A percentile compares a stretch with the other conserved stretches of the same genome.
phyloP scores from a whole-genome alignment of 2,113 vertebrate species.

The Cricetomys ansorgei region DNA sequence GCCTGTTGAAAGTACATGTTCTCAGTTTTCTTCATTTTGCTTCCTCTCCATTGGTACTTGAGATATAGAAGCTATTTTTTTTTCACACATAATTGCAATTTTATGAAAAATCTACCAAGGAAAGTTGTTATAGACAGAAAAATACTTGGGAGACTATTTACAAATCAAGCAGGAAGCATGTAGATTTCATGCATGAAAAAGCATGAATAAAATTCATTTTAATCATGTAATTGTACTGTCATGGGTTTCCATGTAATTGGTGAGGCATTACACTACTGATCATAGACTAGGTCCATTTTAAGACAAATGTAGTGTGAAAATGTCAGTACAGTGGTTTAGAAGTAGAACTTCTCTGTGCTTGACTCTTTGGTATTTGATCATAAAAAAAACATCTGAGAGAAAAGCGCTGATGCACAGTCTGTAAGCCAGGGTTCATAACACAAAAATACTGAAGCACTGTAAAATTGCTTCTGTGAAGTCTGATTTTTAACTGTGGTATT shows the following conservation, averaged over 20 bases:
- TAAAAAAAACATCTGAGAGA: constrained; percentile 23
- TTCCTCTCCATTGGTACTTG: background rate
- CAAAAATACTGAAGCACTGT: background rate
- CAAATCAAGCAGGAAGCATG: constrained; percentile 62
- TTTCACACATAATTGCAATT: constrained; percentile 48
- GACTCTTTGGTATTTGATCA: constrained; percentile 60
- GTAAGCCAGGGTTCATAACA: constrained; percentile 6
- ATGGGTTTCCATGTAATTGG: constrained; percentile 69
- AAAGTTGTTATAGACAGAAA: constrained; percentile 61
- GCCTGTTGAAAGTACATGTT: constrained; percentile 29
- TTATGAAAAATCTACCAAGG: constrained; percentile 41
- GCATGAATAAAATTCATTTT: constrained; percentile 73
- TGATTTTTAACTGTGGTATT: background rate
- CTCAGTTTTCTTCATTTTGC: background rate
- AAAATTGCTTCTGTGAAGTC: background rate
- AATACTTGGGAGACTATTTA: constrained; percentile 66
- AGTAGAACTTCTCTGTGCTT: constrained; percentile 60
- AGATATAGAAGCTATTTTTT: constrained; percentile 41
- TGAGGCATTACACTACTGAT: constrained; percentile 70
- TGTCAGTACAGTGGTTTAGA: constrained; percentile 59
- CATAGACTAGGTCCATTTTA: constrained; percentile 44
- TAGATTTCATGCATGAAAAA: constrained; percentile 69
- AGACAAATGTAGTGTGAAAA: constrained; percentile 74
- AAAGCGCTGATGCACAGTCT: background rate
- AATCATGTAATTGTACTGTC: constrained; percentile 72